Percentiles rank a stretch among this genome's conserved stretches.
phyloP scores from a whole-genome alignment of 2,797 vertebrate genomes.

The Ataeniobius toweri region DNA sequence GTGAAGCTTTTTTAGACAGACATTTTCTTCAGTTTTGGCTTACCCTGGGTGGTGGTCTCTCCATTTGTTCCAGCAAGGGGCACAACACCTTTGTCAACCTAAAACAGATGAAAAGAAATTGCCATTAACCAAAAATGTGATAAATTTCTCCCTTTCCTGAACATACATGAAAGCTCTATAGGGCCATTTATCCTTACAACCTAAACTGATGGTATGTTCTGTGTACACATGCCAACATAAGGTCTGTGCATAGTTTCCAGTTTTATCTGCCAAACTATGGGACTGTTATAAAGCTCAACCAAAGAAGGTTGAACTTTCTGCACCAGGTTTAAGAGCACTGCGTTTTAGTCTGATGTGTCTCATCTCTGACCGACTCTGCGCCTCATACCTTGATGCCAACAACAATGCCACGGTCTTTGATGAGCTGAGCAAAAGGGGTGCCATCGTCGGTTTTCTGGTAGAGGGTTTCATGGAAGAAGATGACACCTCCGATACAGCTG shows the following conservation, averaged over 20 bases:
- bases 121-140: not conserved
- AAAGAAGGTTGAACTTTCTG: conserved; percentile 14
- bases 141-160: not conserved
- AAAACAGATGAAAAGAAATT: conserved; percentile 18
- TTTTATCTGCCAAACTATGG: conserved; percentile 15
- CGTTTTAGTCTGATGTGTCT: not conserved
- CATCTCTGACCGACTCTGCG: not conserved
- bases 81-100: conserved; percentile 98
- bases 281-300: not conserved
- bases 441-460: conserved; percentile 94
- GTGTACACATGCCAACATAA: conserved; percentile 22
- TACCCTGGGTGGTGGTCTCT: conserved; percentile 98
- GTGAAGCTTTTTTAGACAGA: not conserved
- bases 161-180: conserved; percentile 11
- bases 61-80: conserved; percentile 95
- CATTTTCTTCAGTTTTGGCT: not conserved
- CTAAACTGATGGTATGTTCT: conserved; percentile 1
- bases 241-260: conserved; percentile 10
- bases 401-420: conserved; percentile 92
- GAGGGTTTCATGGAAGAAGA: conserved; percentile 98
- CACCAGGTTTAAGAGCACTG: not conserved
- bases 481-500: conserved; percentile 93
- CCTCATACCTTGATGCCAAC: conserved; percentile 93
- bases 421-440: conserved; percentile 85
- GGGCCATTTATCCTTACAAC: conserved; percentile 22